phyloP scores from a whole-genome alignment of 2,888 invertebrate species.

The Barypeithes pellucidus region DNA sequence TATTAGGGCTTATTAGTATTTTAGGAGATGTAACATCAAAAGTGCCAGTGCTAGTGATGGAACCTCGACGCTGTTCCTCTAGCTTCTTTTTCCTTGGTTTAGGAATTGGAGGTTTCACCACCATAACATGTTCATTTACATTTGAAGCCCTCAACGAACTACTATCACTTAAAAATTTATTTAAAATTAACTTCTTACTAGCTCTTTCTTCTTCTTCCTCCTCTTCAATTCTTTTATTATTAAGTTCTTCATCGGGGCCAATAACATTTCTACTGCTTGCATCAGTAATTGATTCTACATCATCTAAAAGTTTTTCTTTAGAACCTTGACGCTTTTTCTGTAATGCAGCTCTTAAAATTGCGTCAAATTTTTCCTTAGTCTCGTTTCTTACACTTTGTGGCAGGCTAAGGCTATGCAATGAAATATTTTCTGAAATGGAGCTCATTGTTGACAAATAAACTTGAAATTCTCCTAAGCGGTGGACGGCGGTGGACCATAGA shows the following conservation, averaged over 20 bases:
- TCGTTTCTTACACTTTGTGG: slow-evolving; percentile 56
- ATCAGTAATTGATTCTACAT: slow-evolving; percentile 35
- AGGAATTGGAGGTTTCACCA: slow-evolving; percentile 60
- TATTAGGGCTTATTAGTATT: slow-evolving; percentile 9
- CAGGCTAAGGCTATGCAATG: slow-evolving; percentile 52
- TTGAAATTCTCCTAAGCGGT: no score
- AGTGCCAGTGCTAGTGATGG: slow-evolving; percentile 54
- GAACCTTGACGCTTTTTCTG: slow-evolving; percentile 24
- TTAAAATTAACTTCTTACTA: slow-evolving; percentile 48
- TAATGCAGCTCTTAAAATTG: slow-evolving; percentile 62
- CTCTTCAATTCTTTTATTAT: not conserved
- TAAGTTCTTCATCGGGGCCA: slow-evolving; percentile 29
- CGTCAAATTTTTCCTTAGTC: slow-evolving; percentile 65
- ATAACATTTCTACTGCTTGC: slow-evolving; percentile 44
- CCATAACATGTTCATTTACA: not conserved
- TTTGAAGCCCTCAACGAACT: slow-evolving; percentile 1
- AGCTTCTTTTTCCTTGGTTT: slow-evolving; percentile 59
- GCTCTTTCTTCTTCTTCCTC: slow-evolving; percentile 33
- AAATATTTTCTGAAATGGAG: slow-evolving; percentile 38
- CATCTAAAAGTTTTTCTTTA: slow-evolving; percentile 37
- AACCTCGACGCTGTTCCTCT: slow-evolving; percentile 22
- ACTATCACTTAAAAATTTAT: slow-evolving; percentile 46
- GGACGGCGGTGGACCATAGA: no score
- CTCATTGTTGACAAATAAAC: slow-evolving; percentile 5
- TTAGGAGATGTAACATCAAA: slow-evolving; percentile 56